A percentile compares a stretch with the other conserved stretches of the same genome.
Evolutionary conservation across 2,888 invertebrate species (phyloP).

Genomic region (Oligia fasciuncula): DNA sequence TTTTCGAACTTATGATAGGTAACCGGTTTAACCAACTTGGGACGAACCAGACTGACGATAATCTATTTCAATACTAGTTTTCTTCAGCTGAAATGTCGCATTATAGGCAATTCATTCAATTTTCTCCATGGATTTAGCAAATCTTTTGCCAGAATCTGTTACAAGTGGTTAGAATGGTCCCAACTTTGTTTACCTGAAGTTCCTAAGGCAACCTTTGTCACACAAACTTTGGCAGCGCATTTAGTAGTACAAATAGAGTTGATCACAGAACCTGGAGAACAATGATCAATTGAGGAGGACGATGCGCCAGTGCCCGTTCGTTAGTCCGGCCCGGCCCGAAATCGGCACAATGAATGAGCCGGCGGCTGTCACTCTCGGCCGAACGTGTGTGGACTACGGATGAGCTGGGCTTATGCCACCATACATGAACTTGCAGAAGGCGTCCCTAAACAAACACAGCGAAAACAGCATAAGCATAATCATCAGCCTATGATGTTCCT

Average conservation of each 20-base stretch:
- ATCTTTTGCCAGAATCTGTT: background rate
- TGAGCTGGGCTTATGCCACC: conserved; percentile 9
- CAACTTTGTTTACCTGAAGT: background rate
- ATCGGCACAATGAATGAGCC: conserved; percentile 57
- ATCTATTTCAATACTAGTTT: conserved; percentile 3
- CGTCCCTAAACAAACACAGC: background rate
- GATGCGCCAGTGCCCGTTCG: conserved; percentile 48
- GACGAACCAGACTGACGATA: conserved; percentile 8
- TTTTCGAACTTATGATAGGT: too few relatives aligned
- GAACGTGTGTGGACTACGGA: conserved; percentile 55
- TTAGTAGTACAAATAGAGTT: conserved; percentile 38
- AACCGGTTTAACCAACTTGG: conserved; percentile 1
- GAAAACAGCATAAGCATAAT: background rate
- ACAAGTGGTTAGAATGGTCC: background rate
- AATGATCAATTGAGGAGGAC: conserved; percentile 56
- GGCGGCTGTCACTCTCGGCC: conserved; percentile 52
- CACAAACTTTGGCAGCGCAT: conserved; percentile 33
- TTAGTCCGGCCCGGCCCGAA: conserved; percentile 51
- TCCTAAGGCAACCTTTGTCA: conserved; percentile 1
- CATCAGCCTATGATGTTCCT: background rate
- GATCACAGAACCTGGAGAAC: conserved; percentile 40
- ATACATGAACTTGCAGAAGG: conserved; percentile 30
- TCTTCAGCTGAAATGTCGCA: background rate
- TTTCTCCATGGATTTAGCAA: conserved; percentile 1
- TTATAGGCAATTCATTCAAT: conserved; percentile 1